Conservation (phyloP, 2,113 vertebrate genomes). For the Euleptes europaea region DNA sequence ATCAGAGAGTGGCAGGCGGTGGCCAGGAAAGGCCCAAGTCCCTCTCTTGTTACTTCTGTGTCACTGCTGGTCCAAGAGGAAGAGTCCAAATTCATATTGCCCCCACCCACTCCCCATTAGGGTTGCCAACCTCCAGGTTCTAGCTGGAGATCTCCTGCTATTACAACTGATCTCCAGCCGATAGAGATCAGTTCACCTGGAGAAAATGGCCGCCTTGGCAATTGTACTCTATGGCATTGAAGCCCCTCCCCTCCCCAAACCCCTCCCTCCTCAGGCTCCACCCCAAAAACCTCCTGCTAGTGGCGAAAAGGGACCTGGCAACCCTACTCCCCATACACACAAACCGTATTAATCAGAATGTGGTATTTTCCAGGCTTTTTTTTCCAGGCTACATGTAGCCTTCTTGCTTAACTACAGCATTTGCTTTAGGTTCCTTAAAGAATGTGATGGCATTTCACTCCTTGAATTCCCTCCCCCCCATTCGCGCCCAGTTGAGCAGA, state of each 20-base stretch:
- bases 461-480: neutral
- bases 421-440: neutral
- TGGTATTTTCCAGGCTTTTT: neutral
- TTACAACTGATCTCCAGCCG: too few relatives aligned
- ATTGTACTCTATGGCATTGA: too few relatives aligned
- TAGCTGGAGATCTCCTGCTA: too few relatives aligned
- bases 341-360: neutral
- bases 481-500: neutral
- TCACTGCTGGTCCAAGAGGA: neutral
- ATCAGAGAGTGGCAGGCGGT: neutral
- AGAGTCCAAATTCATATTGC: neutral
- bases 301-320: too few relatives aligned
- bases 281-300: too few relatives aligned
- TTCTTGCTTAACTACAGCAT: neutral
- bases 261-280: too few relatives aligned
- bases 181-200: too few relatives aligned
- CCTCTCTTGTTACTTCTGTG: neutral
- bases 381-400: neutral
- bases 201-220: too few relatives aligned
- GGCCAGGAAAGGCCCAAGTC: neutral
- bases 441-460: neutral
- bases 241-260: too few relatives aligned
- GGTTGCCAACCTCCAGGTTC: too few relatives aligned
- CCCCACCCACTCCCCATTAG: too few relatives aligned
- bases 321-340: neutral